phyloP scores from a whole-genome alignment of 2,888 invertebrate genomes.

The Cheilosia scutellata region DNA sequence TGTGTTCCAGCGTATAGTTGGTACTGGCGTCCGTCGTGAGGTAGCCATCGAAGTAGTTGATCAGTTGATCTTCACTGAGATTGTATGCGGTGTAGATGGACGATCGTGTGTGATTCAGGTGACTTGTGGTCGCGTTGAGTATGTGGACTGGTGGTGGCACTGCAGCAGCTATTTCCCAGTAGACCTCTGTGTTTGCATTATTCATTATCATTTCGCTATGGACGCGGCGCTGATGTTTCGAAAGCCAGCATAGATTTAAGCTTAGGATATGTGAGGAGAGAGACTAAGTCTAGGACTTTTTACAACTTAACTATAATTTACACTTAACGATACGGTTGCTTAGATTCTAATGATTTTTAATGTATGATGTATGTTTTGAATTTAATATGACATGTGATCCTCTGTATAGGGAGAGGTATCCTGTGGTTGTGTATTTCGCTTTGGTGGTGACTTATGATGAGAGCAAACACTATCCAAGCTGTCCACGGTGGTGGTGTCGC shows the following conservation, averaged over 20 bases:
- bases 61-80: constrained; percentile 82
- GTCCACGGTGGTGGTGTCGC: constrained; percentile 30
- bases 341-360: constrained; percentile 31
- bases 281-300: constrained; percentile 39
- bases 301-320: constrained; percentile 46
- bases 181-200: constrained; percentile 80
- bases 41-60: constrained; percentile 82
- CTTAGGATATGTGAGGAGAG: constrained; percentile 62
- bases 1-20: constrained; percentile 72
- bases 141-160: constrained; percentile 76
- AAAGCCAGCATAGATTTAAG: constrained; percentile 60
- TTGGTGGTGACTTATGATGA: constrained; percentile 24
- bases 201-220: constrained; percentile 79
- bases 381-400: constrained; percentile 12
- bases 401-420: constrained; percentile 13
- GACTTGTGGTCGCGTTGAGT: constrained; percentile 39
- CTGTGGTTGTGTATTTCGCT: not conserved
- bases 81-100: constrained; percentile 82
- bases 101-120: constrained; percentile 71
- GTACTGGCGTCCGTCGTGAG: constrained; percentile 65
- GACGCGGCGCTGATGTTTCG: constrained; percentile 43
- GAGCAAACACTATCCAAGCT: constrained; percentile 55
- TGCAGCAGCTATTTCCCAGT: constrained; percentile 78
- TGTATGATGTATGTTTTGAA: constrained; percentile 47
- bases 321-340: constrained; percentile 43